A percentile compares a stretch with the other conserved stretches of the same genome.
These are phyloP conservation scores for Hyposoter dolosus DNA, from an alignment of 2,888 invertebrate genomes.

Conservation along the genomic window DNA sequence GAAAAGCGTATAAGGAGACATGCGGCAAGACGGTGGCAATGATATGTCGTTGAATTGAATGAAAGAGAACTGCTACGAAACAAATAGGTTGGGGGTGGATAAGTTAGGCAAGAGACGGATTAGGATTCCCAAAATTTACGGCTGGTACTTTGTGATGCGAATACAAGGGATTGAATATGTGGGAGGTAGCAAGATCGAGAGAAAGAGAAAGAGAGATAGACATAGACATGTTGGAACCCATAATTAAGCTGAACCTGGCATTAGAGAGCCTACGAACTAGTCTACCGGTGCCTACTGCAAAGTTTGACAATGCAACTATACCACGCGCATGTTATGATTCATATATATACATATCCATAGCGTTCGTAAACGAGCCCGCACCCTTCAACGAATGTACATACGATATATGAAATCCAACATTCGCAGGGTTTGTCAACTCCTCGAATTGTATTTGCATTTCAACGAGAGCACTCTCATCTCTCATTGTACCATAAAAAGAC, in stretches of 20 bases:
- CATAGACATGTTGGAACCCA: constrained; percentile 75
- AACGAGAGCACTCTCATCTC: constrained; percentile 40
- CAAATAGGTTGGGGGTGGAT: neutral
- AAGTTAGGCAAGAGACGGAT: neutral
- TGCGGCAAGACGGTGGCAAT: constrained; percentile 45
- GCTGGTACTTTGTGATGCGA: constrained; percentile 53
- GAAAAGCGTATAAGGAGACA: constrained; percentile 39
- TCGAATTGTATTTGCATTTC: constrained; percentile 52
- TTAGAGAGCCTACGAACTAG: constrained; percentile 72
- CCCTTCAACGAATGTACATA: constrained; percentile 36
- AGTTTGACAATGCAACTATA: constrained; percentile 77
- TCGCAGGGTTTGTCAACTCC: constrained; percentile 46
- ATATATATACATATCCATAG: constrained; percentile 39
- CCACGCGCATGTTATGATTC: constrained; percentile 4
- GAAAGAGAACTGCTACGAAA: constrained; percentile 7
- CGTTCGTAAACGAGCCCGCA: constrained; percentile 17
- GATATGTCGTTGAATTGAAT: constrained; percentile 60
- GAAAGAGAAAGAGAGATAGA: constrained; percentile 9
- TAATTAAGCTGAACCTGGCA: constrained; percentile 78
- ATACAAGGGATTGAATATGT: constrained; percentile 25
- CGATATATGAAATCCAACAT: constrained; percentile 44
- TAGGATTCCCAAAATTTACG: constrained; percentile 54
- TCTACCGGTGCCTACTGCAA: constrained; percentile 72
- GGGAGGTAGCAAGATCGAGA: neutral
- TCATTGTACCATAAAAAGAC: constrained; percentile 38